Percentiles rank a stretch among this genome's conserved stretches.
Evolutionary conservation across 2,797 vertebrate species (phyloP).

Genomic region (Threskiornis aethiopicus): DNA sequence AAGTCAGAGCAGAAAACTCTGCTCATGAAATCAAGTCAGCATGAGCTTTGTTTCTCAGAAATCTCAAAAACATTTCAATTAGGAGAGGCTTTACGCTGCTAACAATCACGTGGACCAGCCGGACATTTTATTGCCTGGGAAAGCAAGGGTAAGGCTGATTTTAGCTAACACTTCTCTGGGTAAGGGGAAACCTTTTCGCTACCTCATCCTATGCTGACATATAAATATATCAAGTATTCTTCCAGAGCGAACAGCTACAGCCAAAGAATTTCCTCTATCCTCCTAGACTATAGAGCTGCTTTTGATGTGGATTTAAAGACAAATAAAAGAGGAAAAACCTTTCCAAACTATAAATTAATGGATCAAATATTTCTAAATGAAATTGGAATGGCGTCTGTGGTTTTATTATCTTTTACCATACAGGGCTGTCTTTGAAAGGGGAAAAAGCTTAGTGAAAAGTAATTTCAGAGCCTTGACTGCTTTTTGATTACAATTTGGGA

Average conservation of each 20-base stretch:
- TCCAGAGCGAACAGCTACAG: background rate
- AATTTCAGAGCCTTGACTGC: slow-evolving; percentile 60
- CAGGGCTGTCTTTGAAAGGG: slow-evolving; percentile 38
- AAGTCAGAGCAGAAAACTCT: background rate
- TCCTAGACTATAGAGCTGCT: background rate
- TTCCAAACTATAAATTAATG: slow-evolving; percentile 10
- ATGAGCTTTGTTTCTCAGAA: background rate
- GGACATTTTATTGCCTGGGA: background rate
- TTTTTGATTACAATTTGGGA: slow-evolving; percentile 62
- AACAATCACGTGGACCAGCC: background rate
- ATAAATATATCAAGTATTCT: background rate
- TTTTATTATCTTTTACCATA: slow-evolving; percentile 40
- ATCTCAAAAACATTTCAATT: background rate
- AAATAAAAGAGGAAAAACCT: background rate
- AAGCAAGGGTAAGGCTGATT: background rate
- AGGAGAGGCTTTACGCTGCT: background rate
- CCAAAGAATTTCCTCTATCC: background rate
- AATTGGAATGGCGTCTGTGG: background rate
- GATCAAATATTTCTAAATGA: slow-evolving; percentile 36
- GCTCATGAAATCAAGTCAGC: background rate
- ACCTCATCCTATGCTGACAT: background rate
- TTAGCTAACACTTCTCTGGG: background rate
- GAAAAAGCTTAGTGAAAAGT: slow-evolving; percentile 63
- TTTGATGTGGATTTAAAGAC: background rate
- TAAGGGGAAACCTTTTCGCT: background rate